These are phyloP conservation scores for Xestobium rufovillosum DNA, from an alignment of 2,888 invertebrate genomes.

Conservation along the genomic window DNA sequence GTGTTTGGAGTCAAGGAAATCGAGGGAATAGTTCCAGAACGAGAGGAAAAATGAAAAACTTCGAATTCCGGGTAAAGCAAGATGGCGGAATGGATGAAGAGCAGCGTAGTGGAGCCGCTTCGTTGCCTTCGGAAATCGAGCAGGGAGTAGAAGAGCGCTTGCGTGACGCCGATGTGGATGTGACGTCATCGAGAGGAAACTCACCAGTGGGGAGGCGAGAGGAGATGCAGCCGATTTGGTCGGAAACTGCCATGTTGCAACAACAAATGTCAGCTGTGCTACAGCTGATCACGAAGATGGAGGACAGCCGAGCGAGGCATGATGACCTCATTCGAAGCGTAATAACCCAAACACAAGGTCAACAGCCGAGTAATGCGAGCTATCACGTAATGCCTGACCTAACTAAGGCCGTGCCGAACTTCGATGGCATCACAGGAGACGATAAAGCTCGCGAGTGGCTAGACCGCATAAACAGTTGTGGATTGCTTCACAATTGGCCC, in stretches of 20 bases:
- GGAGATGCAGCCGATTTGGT: too few species aligned
- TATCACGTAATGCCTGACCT: constrained; percentile 2
- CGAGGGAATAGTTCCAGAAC: too few species aligned
- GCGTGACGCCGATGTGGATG: too few species aligned
- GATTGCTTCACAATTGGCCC: constrained; percentile 9
- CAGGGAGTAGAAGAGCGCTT: too few species aligned
- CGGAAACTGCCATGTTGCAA: background rate
- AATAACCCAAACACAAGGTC: too few species aligned
- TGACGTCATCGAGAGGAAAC: too few species aligned
- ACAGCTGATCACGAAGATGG: background rate
- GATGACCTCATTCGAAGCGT: background rate
- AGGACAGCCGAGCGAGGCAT: background rate
- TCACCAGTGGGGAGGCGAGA: too few species aligned
- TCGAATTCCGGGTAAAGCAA: too few species aligned
- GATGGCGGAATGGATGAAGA: too few species aligned
- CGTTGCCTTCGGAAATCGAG: too few species aligned
- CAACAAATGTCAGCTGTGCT: constrained; percentile 1
- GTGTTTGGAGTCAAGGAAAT: too few species aligned
- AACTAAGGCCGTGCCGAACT: constrained; percentile 3
- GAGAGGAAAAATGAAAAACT: background rate
- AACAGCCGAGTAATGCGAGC: background rate
- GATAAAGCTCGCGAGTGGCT: constrained; percentile 10
- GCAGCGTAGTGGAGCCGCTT: background rate
- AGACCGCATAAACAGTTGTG: constrained; percentile 4
- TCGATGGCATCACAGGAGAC: constrained; percentile 9